Evolutionary conservation across 2,797 vertebrate genomes (phyloP).

Genomic region (Micromesistius poutassou): DNA sequence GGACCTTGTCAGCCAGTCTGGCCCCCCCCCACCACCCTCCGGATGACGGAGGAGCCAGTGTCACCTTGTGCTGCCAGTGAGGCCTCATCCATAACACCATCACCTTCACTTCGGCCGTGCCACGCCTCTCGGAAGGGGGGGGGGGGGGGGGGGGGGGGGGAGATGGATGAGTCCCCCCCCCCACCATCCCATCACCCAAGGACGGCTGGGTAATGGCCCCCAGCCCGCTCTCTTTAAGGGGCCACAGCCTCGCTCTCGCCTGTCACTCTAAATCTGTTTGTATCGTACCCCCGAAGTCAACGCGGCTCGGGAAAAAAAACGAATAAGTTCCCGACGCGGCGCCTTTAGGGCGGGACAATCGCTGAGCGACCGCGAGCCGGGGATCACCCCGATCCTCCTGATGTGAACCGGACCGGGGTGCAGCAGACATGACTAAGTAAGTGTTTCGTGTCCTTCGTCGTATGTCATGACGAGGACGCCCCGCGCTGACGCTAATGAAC

Average conservation of each 20-base stretch:
- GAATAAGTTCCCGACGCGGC: not conserved
- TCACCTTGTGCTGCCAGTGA: conserved; percentile 68
- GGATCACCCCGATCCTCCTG: not conserved
- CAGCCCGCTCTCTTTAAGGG: conserved; percentile 48
- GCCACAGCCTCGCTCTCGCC: conserved; percentile 40
- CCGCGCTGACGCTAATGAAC: not conserved
- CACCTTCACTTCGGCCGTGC: conserved; percentile 70
- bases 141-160: not conserved
- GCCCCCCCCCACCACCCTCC: conserved; percentile 7
- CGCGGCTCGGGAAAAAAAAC: not conserved
- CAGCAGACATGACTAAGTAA: not conserved
- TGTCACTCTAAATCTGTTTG: conserved; percentile 49
- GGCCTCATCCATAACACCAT: conserved; percentile 70
- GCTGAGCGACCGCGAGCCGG: too few species aligned
- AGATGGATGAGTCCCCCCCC: conserved; percentile 59
- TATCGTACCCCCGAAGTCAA: conserved; percentile 11
- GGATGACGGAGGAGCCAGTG: conserved; percentile 58
- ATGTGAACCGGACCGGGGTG: not conserved
- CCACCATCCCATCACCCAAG: conserved; percentile 60
- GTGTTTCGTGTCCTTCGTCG: not conserved
- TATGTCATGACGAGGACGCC: not conserved
- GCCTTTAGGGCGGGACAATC: not conserved
- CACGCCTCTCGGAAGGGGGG: conserved; percentile 49
- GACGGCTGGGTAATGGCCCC: conserved; percentile 67
- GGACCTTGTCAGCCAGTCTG: conserved; percentile 46